These are phyloP conservation scores for Chrysoperla carnea DNA, from an alignment of 1,140 invertebrate genomes.

Conservation along the genomic window DNA sequence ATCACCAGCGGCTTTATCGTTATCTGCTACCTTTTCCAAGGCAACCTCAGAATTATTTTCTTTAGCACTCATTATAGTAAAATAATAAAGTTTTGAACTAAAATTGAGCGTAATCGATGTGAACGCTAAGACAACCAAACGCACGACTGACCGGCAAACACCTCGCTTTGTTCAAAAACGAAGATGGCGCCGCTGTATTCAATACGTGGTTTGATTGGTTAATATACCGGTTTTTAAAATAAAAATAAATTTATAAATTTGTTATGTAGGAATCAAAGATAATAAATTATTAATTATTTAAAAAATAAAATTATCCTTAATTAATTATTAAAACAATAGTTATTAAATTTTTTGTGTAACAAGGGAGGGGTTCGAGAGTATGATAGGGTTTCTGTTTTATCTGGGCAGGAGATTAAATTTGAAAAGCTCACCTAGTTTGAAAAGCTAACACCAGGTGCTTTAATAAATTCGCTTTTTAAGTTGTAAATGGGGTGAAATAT, in stretches of 20 bases:
- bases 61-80: constrained; percentile 54
- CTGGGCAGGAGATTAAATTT: constrained; percentile 5
- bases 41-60: constrained; percentile 59
- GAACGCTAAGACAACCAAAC: constrained; percentile 30
- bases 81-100: neutral
- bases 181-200: constrained; percentile 61
- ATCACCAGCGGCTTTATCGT: constrained; percentile 48
- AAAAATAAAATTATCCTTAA: constrained; percentile 3
- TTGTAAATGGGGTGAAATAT: too few species aligned
- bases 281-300: neutral
- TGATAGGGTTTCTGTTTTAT: constrained; percentile 23
- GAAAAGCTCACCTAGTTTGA: too few species aligned
- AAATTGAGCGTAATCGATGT: constrained; percentile 18
- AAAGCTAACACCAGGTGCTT: too few species aligned
- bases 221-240: constrained; percentile 16
- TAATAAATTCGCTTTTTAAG: too few species aligned
- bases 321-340: neutral
- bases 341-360: neutral
- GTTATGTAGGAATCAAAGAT: neutral
- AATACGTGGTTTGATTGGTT: constrained; percentile 36
- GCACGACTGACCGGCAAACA: constrained; percentile 38
- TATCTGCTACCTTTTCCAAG: constrained; percentile 59
- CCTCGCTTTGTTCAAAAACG: constrained; percentile 57
- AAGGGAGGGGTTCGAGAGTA: constrained; percentile 38
- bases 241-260: neutral